Base-by-base conservation (phyloP, 2,113 vertebrate species). In the Stigmatopora argus region DNA sequence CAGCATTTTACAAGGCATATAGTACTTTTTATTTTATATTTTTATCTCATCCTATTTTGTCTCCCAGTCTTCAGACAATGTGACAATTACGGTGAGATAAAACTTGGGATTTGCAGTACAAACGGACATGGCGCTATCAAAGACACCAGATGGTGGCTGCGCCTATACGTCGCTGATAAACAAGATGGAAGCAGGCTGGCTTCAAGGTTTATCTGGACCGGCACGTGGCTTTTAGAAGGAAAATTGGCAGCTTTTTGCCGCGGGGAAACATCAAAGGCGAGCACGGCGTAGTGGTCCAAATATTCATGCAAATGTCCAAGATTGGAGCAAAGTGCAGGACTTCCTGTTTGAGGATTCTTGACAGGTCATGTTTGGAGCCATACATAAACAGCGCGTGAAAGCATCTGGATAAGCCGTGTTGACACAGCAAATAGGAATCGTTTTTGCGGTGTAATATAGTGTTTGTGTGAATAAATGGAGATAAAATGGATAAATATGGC, bases 81-180 rank as follows among this genome's bases (percentile, higher is more conserved):
- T 12, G 3, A 23, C 11, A 12, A 26, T 26, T 14, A 7, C 55
- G 3, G 2, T 69, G 63, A 77, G 76, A 87, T 80, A 78, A 77
- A 76, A 9, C 17, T 23, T 46, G 38, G 0, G 45, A 38, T 58
- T 47, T 82, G 41, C 21, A 69, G 65, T 48, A 70, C 53, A 51
- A 72, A 38, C 57, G 17, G 66, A 18, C 21, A 3, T 64, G 17
- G 58, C 21, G 71, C 67, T 87, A 88, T 89, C 87, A 85, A 77
- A 74, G 53, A 17, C 21, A 34, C 81, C 86, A 88, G 87, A 78
- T 79, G 85, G 78, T 45, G 71, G 60, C 77, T 81, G 77, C 81
- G 81, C 81, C 71, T 60, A 62, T 60, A 62, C 70, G 19, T 18
- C 26, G 65, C 81, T 84, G 85, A 87, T 85, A 85, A 85, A 81